Evolutionary conservation across 2,113 vertebrate species (phyloP), one percentile per base, ranked within the genome.

Genomic region (Pachyramphus minor): DNA sequence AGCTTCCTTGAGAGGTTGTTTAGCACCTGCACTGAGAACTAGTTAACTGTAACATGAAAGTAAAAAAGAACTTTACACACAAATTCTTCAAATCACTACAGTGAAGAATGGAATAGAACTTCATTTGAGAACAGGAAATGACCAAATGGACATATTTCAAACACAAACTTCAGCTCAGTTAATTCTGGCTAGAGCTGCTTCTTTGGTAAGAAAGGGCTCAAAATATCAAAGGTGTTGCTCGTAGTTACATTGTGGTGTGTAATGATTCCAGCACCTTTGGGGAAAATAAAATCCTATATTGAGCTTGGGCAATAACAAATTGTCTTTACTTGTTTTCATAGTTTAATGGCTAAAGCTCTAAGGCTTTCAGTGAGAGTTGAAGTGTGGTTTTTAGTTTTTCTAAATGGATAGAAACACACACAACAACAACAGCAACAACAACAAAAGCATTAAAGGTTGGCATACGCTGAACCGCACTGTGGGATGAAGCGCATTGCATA

Each of bases 1-100:
- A 98, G 98, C 98, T 98, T 98, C 98, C 98, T 97, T 97, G 98
- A 97, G 92, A 96, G 96, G 88, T 96, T 97, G 96, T 97, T 96
- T 97, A 98, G 97, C 97, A 97, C 97, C 98, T 98, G 98, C 98
- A 98, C 98, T 98, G 98, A 98, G 95, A 97, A 97, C 90, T 96
- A 98, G 96, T 91, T 96, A 96, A 96, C 94, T 96, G 95, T 97
- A 97, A 97, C 92, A 96, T 97, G 97, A 97, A 97, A 92, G 68
- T 95, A 95, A 97, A 97, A 95, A 71, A 91, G 85, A 97, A 97
- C 82, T 94, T 95, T 87, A 97, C 89, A 94, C 87, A 78, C 93
- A 90, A 97, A 97, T 97, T 97, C 95, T 95, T 98, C 69, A 87
- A 87, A 94, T 97, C 94, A 96, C 91, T 96, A 89, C 85, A 84